Conservation (phyloP, 2,888 invertebrate species). For the Ceramica pisi region DNA sequence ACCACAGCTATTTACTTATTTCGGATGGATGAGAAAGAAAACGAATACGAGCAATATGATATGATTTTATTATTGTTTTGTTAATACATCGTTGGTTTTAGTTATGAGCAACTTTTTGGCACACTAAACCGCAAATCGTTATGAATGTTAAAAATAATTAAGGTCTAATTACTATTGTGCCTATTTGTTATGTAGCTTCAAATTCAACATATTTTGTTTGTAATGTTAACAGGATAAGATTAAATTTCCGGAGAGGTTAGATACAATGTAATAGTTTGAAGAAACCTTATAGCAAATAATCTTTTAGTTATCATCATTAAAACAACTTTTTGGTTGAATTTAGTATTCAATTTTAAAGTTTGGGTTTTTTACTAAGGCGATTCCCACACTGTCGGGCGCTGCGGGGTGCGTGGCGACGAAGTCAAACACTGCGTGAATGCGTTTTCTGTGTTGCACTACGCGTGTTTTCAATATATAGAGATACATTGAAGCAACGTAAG, state of each 20-base stretch:
- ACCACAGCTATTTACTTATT: too few species aligned
- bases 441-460: too few species aligned
- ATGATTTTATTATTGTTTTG: slow-evolving; percentile 69
- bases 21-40: slow-evolving; percentile 1
- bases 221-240: background rate
- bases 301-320: background rate
- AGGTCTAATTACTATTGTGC: background rate
- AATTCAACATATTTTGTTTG: background rate
- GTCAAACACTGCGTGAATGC: too few species aligned
- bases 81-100: slow-evolving; percentile 51
- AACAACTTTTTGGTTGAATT: background rate
- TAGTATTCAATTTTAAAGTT: background rate
- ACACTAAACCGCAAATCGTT: slow-evolving; percentile 32
- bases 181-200: background rate
- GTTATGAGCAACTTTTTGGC: slow-evolving; percentile 60
- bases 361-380: background rate
- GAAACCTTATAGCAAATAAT: slow-evolving; percentile 5
- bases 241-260: too few species aligned
- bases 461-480: too few species aligned
- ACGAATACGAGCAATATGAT: slow-evolving; percentile 57
- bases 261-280: background rate
- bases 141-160: slow-evolving; percentile 11
- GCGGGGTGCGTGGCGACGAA: too few species aligned
- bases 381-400: too few species aligned
- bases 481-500: too few species aligned